These are phyloP conservation scores for Gallinago undulata DNA, from an alignment of 2,113 vertebrate species.

Conservation along the genomic window DNA sequence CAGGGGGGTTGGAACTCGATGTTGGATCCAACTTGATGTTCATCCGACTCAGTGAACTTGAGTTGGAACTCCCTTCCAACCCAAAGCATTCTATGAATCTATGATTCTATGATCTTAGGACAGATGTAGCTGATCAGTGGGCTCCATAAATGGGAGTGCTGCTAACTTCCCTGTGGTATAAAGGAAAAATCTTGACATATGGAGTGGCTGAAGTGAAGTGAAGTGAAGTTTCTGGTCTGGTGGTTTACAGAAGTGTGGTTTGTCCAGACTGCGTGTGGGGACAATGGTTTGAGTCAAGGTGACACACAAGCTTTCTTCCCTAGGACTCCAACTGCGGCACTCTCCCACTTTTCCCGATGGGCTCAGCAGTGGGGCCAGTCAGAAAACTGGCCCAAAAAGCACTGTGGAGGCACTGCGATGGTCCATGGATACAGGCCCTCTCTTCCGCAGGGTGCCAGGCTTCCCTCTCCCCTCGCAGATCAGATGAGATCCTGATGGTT, in stretches of 20 bases:
- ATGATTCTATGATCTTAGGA: background rate
- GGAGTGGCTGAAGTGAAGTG: background rate
- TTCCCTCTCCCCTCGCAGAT: background rate
- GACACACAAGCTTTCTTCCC: background rate
- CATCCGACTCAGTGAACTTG: no score
- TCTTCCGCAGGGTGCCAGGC: background rate
- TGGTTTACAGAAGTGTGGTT: background rate
- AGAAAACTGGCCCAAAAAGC: background rate
- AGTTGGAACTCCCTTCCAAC: no score
- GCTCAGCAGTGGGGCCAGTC: background rate
- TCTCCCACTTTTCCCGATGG: background rate
- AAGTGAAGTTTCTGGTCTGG: background rate
- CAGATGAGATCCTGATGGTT: background rate
- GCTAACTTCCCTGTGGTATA: background rate
- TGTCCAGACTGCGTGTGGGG: background rate
- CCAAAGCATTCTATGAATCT: no score
- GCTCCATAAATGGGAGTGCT: background rate
- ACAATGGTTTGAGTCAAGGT: background rate
- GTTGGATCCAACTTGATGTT: no score
- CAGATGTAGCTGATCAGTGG: background rate
- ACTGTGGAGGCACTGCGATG: rapidly evolving
- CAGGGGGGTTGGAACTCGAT: no score
- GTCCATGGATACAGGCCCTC: background rate
- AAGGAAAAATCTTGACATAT: background rate
- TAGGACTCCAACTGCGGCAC: background rate